Conservation (phyloP, 2,888 invertebrate species). For the Anthophora plumipes region DNA sequence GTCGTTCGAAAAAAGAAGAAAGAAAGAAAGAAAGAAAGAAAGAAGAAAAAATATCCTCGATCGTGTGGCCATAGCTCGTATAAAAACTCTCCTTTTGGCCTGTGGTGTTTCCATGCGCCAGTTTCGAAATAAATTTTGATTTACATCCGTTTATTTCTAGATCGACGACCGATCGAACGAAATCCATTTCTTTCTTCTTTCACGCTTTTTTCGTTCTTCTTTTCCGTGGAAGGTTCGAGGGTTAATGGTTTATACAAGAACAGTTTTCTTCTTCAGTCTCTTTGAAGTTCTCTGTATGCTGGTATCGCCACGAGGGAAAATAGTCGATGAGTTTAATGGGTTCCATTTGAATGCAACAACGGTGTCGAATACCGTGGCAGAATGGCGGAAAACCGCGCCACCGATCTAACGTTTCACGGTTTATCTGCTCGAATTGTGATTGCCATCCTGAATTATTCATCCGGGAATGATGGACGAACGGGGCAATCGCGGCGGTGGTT, state of each 20-base stretch:
- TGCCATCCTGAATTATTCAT: slow-evolving; percentile 21
- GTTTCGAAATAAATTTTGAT: slow-evolving; percentile 42
- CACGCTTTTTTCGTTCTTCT: not conserved
- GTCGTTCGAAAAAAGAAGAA: not conserved
- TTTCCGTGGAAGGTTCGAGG: not conserved
- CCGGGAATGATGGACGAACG: not conserved
- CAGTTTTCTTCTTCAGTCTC: not conserved
- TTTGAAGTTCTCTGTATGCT: slow-evolving; percentile 27
- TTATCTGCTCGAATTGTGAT: not conserved
- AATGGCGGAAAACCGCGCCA: not conserved
- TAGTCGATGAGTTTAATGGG: not conserved
- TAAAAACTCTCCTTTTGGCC: slow-evolving; percentile 25
- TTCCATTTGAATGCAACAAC: not conserved
- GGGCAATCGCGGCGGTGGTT: not conserved
- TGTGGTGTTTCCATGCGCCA: slow-evolving; percentile 1
- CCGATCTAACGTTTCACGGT: slow-evolving; percentile 14
- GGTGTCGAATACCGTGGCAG: not conserved
- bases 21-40: not conserved
- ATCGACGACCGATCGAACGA: slow-evolving; percentile 1
- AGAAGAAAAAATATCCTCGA: not conserved
- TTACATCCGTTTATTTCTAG: slow-evolving; percentile 24
- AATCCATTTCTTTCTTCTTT: not conserved
- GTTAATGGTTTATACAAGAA: slow-evolving; percentile 37
- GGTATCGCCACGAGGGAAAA: not conserved
- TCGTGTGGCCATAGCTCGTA: slow-evolving; percentile 25